A percentile compares a stretch with the other conserved stretches of the same genome.
phyloP scores from a whole-genome alignment of 2,888 invertebrate species.

The Sphaeridia pumilis region DNA sequence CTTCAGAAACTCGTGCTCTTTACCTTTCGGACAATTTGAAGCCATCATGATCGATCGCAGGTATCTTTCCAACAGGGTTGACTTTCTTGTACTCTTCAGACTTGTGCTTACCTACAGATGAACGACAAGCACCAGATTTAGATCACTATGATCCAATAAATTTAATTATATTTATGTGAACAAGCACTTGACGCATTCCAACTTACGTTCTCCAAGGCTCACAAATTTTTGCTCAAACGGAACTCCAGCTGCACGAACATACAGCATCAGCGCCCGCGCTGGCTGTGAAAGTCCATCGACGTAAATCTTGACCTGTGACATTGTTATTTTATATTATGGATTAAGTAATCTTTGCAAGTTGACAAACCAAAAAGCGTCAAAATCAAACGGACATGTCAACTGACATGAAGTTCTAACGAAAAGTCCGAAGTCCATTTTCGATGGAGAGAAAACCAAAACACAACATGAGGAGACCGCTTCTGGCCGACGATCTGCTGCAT shows the following conservation, averaged over 20 bases:
- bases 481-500: no score
- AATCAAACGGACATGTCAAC: no score
- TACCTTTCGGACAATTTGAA: conserved; percentile 11
- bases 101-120: conserved; percentile 5
- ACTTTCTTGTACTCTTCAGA: conserved; percentile 8
- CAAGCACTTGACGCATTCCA: no score
- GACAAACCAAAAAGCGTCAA: no score
- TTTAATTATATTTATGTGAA: background rate
- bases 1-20: no score
- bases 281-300: conserved; percentile 9
- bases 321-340: no score
- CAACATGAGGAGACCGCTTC: no score
- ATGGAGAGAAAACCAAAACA: no score
- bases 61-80: conserved; percentile 11
- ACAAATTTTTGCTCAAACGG: conserved; percentile 2
- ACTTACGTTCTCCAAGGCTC: conserved; percentile 1
- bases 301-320: conserved; percentile 1
- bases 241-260: conserved; percentile 2
- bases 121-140: background rate
- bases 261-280: conserved; percentile 9
- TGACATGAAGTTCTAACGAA: no score
- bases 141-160: background rate
- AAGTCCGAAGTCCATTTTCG: no score
- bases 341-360: no score
- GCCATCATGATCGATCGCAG: conserved; percentile 13